Percentiles rank a stretch among this genome's conserved stretches.
phyloP scores from a whole-genome alignment of 2,113 vertebrate species.

The Merops nubicus region DNA sequence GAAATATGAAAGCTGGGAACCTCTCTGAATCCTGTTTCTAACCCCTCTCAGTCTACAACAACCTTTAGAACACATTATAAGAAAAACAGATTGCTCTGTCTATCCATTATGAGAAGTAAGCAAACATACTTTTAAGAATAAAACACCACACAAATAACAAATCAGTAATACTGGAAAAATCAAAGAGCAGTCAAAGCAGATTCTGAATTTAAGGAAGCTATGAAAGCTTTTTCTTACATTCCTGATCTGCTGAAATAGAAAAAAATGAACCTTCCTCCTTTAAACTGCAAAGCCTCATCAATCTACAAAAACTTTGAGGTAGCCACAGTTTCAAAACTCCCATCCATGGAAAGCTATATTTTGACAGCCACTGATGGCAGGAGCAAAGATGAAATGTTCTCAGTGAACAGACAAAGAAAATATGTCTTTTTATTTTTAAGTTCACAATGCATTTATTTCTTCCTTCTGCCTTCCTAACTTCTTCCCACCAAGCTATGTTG shows the following conservation, averaged over 20 bases:
- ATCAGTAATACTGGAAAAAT: neutral
- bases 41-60: neutral
- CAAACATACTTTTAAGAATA: slow-evolving; percentile 14
- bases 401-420: slow-evolving; percentile 41
- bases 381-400: slow-evolving; percentile 5
- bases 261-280: neutral
- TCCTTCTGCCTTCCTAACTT: neutral
- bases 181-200: slow-evolving; percentile 13
- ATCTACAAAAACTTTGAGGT: slow-evolving; percentile 3
- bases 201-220: slow-evolving; percentile 13
- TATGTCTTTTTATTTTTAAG: slow-evolving; percentile 41
- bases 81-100: neutral
- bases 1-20: neutral
- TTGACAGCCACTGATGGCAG: slow-evolving; percentile 42
- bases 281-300: neutral
- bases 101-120: neutral
- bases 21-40: neutral
- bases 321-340: slow-evolving; percentile 23
- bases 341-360: slow-evolving; percentile 27
- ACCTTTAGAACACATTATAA: neutral
- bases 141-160: neutral
- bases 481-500: neutral
- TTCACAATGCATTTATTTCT: slow-evolving; percentile 44
- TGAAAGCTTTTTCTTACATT: neutral
- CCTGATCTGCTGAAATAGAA: neutral